These are phyloP conservation scores for Spongia lamella DNA, from an alignment of 37 sponge, comb jelly and placozoan species.

Conservation along the genomic window DNA sequence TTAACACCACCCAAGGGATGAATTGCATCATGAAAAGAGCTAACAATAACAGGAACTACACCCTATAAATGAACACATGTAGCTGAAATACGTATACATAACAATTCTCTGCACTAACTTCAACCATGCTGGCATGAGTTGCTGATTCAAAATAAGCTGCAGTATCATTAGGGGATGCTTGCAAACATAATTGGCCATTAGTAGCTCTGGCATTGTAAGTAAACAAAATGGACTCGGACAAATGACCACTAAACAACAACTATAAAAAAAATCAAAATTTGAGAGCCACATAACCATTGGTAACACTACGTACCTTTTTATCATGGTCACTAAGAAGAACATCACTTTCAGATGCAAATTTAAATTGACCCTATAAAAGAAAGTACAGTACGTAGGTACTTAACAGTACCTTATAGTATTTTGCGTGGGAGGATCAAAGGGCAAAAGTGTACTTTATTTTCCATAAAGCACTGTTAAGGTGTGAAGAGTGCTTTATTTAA, in stretches of 20 bases:
- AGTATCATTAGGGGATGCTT: conserved; percentile 77
- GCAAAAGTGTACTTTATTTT: too few relatives aligned
- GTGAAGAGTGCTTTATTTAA: too few relatives aligned
- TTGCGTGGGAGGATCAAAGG: too few relatives aligned
- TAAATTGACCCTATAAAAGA: conserved; percentile 75
- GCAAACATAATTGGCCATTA: conserved; percentile 86
- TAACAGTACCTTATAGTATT: too few relatives aligned
- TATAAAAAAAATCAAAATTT: background rate
- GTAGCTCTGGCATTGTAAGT: conserved; percentile 90
- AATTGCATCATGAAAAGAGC: conserved; percentile 65
- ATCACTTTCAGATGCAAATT: conserved; percentile 70
- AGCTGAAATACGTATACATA: too few relatives aligned
- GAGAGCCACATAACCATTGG: too few relatives aligned
- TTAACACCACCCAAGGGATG: conserved; percentile 86
- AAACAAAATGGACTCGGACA: conserved; percentile 69
- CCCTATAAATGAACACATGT: conserved; percentile 50
- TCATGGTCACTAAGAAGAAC: conserved; percentile 47
- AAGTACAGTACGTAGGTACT: too few relatives aligned
- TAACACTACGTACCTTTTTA: conserved; percentile 46
- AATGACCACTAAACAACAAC: conserved; percentile 74
- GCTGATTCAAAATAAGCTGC: conserved; percentile 74
- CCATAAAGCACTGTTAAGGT: too few relatives aligned
- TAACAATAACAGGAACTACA: conserved; percentile 77
- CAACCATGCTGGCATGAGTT: conserved; percentile 87
- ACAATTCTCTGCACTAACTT: conserved; percentile 30